Evolutionary conservation across 1,140 invertebrate species (phyloP), one percentile per base, ranked within the genome.

Genomic region (Drosophila sturtevanti): DNA sequence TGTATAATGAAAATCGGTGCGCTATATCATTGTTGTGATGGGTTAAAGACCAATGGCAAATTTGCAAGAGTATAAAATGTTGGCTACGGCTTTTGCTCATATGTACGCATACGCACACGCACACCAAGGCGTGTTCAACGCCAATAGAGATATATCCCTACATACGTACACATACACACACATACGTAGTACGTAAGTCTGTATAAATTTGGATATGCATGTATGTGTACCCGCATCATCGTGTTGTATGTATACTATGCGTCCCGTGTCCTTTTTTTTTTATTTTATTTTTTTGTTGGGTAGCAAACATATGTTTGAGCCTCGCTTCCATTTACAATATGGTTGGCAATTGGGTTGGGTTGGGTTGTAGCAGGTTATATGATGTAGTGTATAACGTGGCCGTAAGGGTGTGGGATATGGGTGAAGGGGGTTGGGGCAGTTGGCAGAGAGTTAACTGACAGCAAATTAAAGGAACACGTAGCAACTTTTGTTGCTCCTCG

Each of bases 301-400:
- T 76, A 80, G 62, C 78, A 86, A 85, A 85, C 81, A 85, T 85
- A 85, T 85, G 81, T 85, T 85, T 74, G 78, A 60, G 48, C 66
- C 71, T 61, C 68, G 79, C 79, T 78, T 78, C 79, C 74, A 78
- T 77, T 78, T 74, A 68, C 81, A 85, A 85, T 85, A 85, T 85
- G 81, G 81, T 70, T 24, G 66, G 54, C 24, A 55, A 5, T 31
- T 10, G 44, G 44, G 44, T 12, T 35, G 27, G 27, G 27, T 31
- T 41, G 41, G 41, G 41, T 48, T 21, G 41, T 37, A 37, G 34
- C 48, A 70, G 41, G 27, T 31, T 31, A 31, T 31, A 31, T 31
- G 27, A 31, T 31, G 27, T 31, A 7, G 27, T 31, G 27, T 4
- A 31, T 31, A 31, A 31, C 27, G 27, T 1, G 27, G 5, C 2